Percentiles rank a stretch among this genome's conserved stretches.
Evolutionary conservation across 1,140 invertebrate species (phyloP).

Genomic region (Pseudomyrmex cubaensis): DNA sequence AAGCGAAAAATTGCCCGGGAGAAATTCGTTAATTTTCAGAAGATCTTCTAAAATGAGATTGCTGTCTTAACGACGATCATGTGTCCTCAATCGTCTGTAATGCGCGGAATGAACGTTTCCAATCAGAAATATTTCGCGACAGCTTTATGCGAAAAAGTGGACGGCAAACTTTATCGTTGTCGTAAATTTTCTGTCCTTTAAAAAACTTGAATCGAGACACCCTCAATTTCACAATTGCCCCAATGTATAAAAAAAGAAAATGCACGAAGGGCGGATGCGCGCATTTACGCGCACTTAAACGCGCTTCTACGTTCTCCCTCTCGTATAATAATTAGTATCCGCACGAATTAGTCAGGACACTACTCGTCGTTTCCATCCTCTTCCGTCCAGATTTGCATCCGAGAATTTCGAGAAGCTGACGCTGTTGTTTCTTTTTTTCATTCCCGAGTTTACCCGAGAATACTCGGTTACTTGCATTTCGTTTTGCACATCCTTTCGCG

Average conservation of each 20-base stretch:
- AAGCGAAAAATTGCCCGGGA: neutral
- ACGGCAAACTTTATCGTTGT: neutral
- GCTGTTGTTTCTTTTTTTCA: neutral
- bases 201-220: neutral
- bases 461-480: neutral
- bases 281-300: constrained; percentile 51
- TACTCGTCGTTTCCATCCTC: neutral
- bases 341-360: constrained; percentile 59
- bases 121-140: no score
- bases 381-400: constrained; percentile 1
- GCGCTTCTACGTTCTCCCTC: neutral
- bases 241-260: neutral
- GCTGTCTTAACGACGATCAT: no score
- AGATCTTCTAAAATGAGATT: neutral
- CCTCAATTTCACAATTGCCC: no score
- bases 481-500: constrained; percentile 19
- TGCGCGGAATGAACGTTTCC: no score
- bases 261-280: neutral
- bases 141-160: no score
- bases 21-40: constrained; percentile 2
- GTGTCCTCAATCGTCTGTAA: no score
- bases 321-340: constrained; percentile 61
- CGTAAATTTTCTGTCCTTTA: neutral
- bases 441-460: neutral
- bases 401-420: neutral